A percentile compares a stretch with the other conserved stretches of the same genome.
These are phyloP conservation scores for Porites australiensis DNA, from an alignment of 64 coral and sea anemone species.

Conservation along the genomic window DNA sequence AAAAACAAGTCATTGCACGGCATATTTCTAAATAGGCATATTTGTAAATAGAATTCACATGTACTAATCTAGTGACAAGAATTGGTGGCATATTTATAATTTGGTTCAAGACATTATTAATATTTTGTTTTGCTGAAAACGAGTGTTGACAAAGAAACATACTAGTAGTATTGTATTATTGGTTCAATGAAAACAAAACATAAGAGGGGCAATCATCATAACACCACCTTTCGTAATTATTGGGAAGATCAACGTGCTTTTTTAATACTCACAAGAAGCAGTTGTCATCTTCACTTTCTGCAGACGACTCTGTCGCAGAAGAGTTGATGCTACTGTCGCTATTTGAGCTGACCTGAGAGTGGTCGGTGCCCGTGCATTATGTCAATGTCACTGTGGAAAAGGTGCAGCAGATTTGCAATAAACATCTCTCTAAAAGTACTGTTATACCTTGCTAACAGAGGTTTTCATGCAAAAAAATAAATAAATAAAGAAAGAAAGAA, in stretches of 20 bases:
- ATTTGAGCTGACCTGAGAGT: not conserved
- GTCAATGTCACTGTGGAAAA: constrained; percentile 14
- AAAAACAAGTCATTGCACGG: constrained; percentile 11
- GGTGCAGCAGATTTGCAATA: constrained; percentile 21
- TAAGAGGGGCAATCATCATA: not conserved
- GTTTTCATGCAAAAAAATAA: no score
- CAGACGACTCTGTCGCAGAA: not conserved
- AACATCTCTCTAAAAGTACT: constrained; percentile 4
- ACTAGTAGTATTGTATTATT: not conserved
- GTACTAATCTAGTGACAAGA: no score
- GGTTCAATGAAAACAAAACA: not conserved
- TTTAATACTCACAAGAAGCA: constrained; percentile 1
- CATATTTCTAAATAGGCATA: constrained; percentile 1
- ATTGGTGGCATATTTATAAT: no score
- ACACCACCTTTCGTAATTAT: not conserved
- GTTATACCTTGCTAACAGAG: not conserved
- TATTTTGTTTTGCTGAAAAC: not conserved
- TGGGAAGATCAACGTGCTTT: not conserved
- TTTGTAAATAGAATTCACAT: no score
- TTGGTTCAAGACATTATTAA: constrained; percentile 8
- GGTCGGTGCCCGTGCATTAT: not conserved
- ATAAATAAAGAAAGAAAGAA: no score
- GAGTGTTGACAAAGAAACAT: not conserved
- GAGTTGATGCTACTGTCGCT: not conserved
- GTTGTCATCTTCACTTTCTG: not conserved